Percentiles rank a stretch among this genome's conserved stretches.
Evolutionary conservation across 2,888 invertebrate genomes (phyloP).

Genomic region (Erebia epiphron): DNA sequence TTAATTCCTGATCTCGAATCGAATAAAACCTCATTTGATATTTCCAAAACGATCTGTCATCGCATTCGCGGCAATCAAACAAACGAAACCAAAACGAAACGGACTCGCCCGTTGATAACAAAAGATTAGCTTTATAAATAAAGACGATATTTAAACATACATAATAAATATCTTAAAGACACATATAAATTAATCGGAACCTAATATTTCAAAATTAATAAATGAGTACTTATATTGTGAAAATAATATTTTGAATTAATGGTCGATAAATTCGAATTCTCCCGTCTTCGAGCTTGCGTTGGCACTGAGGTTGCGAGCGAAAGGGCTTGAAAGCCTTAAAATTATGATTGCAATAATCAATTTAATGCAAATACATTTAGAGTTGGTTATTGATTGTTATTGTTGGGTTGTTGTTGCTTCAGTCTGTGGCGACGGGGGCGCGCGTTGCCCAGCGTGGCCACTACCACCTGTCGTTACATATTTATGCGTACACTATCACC

Average conservation of each 20-base stretch:
- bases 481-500: slow-evolving; percentile 83
- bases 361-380: slow-evolving; percentile 32
- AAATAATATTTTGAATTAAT: slow-evolving; percentile 84
- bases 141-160: slow-evolving; percentile 79
- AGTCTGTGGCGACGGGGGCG: slow-evolving; percentile 57
- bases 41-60: slow-evolving; percentile 17
- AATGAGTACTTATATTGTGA: slow-evolving; percentile 84
- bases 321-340: slow-evolving; percentile 46
- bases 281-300: slow-evolving; percentile 82
- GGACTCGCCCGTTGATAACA: slow-evolving; percentile 59
- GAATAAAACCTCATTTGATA: slow-evolving; percentile 7
- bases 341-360: slow-evolving; percentile 32
- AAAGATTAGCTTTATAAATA: slow-evolving; percentile 79
- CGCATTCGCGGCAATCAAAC: slow-evolving; percentile 46
- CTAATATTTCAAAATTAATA: slow-evolving; percentile 84
- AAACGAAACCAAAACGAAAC: not conserved
- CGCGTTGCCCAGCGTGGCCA: slow-evolving; percentile 81
- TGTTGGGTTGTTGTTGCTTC: slow-evolving; percentile 19
- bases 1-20: not conserved
- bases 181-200: slow-evolving; percentile 83
- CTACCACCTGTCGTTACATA: slow-evolving; percentile 83
- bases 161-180: slow-evolving; percentile 83
- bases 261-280: slow-evolving; percentile 83
- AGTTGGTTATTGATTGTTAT: slow-evolving; percentile 50
- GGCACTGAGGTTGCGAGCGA: slow-evolving; percentile 54